Conservation (phyloP, 2,888 invertebrate species). For the Buathra laborator region DNA sequence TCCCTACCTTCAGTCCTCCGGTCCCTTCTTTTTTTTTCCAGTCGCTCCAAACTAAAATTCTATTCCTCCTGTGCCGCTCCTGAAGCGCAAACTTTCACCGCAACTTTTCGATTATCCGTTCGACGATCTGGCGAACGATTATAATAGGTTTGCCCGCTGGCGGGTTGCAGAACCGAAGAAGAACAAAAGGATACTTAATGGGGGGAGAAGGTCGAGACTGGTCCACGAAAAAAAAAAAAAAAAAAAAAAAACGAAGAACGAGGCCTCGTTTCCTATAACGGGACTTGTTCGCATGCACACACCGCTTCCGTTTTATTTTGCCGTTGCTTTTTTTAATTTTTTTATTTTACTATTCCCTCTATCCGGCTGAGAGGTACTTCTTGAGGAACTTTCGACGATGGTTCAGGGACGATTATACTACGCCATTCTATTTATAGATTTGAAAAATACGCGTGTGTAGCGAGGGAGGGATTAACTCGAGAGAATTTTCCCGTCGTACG, state of each 20-base stretch:
- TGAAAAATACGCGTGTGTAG: background rate
- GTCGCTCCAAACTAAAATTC: slow-evolving; percentile 15
- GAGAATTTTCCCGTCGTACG: slow-evolving; percentile 5
- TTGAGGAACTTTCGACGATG: background rate
- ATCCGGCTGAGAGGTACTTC: background rate
- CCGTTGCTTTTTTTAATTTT: slow-evolving; percentile 12
- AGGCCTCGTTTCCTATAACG: slow-evolving; percentile 48
- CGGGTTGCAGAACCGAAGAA: slow-evolving; percentile 1
- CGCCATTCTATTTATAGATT: slow-evolving; percentile 11
- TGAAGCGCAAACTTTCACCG: slow-evolving; percentile 51
- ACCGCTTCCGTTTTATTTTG: background rate
- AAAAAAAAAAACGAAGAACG: background rate
- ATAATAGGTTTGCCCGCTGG: background rate
- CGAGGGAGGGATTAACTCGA: background rate
- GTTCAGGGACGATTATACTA: background rate
- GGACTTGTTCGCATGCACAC: slow-evolving; percentile 12
- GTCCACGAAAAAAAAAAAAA: background rate
- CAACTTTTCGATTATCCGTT: background rate
- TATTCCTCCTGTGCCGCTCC: no score
- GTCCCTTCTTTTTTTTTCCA: slow-evolving; percentile 9
- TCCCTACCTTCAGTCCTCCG: slow-evolving; percentile 18
- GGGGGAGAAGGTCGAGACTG: background rate
- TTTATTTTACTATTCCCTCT: background rate
- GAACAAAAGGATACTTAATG: slow-evolving; percentile 10
- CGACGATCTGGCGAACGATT: background rate